These are phyloP conservation scores for Euura lappo DNA, from an alignment of 1,140 invertebrate genomes.

Conservation along the genomic window DNA sequence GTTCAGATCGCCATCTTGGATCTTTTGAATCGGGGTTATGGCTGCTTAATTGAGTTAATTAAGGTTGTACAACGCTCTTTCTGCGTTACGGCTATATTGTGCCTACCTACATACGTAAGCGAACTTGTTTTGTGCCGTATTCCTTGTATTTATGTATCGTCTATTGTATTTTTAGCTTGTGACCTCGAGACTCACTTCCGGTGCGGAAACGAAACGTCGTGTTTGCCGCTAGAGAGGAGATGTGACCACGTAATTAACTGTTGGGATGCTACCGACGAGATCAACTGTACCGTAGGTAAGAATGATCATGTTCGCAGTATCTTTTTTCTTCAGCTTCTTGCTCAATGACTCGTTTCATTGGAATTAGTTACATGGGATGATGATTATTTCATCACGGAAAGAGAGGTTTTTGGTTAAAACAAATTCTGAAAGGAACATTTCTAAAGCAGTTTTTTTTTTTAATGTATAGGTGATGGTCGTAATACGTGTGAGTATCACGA, in stretches of 20 bases:
- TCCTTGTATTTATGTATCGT: too few relatives aligned
- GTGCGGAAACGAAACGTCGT: constrained; percentile 79
- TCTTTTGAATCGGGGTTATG: too few relatives aligned
- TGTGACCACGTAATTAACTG: constrained; percentile 81
- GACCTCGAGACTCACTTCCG: constrained; percentile 74
- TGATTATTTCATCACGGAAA: not conserved
- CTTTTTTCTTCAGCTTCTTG: not conserved
- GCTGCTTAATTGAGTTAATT: too few relatives aligned
- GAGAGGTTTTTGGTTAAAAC: not conserved
- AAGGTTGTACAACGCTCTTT: too few relatives aligned
- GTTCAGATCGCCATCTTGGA: too few relatives aligned
- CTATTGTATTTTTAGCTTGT: constrained; percentile 66
- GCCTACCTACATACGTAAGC: too few relatives aligned
- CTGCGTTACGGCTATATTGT: too few relatives aligned
- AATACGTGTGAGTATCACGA: constrained; percentile 50
- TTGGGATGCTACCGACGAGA: constrained; percentile 81
- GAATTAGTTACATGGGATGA: not conserved
- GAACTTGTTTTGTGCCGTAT: too few relatives aligned
- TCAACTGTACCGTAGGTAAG: constrained; percentile 75
- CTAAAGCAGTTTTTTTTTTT: constrained; percentile 30
- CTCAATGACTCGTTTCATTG: not conserved
- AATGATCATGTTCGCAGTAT: not conserved
- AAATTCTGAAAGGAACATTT: too few relatives aligned
- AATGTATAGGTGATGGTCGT: constrained; percentile 50
- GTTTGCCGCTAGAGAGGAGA: constrained; percentile 69